Conservation (phyloP, 2,113 vertebrate species). For the Saccopteryx leptura region DNA sequence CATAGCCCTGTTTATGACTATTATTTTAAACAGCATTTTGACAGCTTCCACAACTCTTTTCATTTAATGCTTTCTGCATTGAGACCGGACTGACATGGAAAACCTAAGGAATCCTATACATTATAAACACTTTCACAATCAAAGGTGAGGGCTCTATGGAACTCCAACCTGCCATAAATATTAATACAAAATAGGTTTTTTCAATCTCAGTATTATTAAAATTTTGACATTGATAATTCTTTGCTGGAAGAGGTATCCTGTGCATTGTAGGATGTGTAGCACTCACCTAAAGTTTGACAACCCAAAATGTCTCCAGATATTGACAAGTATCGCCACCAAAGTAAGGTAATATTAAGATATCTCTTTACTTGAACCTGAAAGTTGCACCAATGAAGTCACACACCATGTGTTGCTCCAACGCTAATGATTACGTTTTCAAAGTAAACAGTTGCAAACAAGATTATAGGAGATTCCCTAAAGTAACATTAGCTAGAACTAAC, state of each 20-base stretch:
- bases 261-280: neutral
- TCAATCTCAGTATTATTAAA: neutral
- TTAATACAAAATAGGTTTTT: neutral
- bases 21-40: slow-evolving; percentile 12
- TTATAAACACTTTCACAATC: neutral
- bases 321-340: neutral
- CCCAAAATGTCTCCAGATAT: neutral
- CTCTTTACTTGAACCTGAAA: neutral
- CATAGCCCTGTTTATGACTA: neutral
- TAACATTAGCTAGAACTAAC: neutral
- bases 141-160: neutral
- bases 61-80: neutral
- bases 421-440: slow-evolving; percentile 12
- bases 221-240: neutral
- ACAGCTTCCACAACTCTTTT: neutral
- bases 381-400: neutral
- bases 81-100: neutral
- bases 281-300: neutral
- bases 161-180: neutral
- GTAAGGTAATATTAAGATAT: neutral
- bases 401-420: neutral
- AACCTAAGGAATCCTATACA: neutral
- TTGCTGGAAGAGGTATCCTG: neutral
- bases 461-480: neutral
- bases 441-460: neutral